Evolutionary conservation across 2,888 invertebrate genomes (phyloP).

Genomic region (Tuta absoluta): DNA sequence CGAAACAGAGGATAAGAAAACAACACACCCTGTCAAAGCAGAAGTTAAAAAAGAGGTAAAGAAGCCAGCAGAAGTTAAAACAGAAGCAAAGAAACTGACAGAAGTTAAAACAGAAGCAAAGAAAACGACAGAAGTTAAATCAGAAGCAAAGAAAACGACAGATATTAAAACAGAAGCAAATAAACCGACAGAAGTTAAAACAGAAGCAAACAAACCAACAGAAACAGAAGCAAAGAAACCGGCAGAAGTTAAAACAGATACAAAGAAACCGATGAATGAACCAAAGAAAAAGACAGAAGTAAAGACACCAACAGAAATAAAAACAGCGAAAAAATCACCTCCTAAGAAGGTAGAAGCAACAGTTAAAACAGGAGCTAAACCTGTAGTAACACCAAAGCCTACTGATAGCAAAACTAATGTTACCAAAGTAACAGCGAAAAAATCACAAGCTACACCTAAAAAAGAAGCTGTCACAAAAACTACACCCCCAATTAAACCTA

Average conservation of each 20-base stretch:
- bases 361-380: slow-evolving; percentile 4
- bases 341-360: neutral
- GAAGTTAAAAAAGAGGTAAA: neutral
- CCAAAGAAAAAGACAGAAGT: neutral
- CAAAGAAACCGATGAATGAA: too few species aligned
- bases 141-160: neutral
- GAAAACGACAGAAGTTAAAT: neutral
- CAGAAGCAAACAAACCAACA: neutral
- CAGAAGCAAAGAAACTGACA: neutral
- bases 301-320: neutral
- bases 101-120: slow-evolving; percentile 4
- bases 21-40: neutral
- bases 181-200: neutral
- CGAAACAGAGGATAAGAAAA: neutral
- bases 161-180: neutral
- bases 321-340: neutral
- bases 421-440: neutral
- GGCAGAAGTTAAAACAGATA: neutral
- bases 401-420: neutral
- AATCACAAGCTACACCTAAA: slow-evolving; percentile 9
- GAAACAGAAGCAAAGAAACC: neutral
- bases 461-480: slow-evolving; percentile 22
- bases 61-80: neutral
- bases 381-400: slow-evolving; percentile 3
- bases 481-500: slow-evolving; percentile 4